A percentile compares a stretch with the other conserved stretches of the same genome.
phyloP scores from a whole-genome alignment of 1,140 invertebrate genomes.

The Diachasmimorpha longicaudata region DNA sequence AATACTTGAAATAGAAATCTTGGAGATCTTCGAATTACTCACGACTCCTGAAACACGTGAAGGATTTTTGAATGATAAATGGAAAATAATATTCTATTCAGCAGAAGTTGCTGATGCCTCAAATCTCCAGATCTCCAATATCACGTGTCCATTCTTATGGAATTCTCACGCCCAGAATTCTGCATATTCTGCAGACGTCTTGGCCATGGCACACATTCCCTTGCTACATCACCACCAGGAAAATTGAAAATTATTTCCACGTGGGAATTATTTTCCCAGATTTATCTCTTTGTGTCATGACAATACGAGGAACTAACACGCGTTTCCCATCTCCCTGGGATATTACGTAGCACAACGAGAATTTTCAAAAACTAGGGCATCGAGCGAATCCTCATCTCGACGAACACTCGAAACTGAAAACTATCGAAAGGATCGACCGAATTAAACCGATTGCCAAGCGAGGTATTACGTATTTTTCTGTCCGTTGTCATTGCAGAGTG shows the following conservation, averaged over 20 bases:
- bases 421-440: background rate
- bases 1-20: too few species aligned
- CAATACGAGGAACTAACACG: background rate
- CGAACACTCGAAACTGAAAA: background rate
- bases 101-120: too few species aligned
- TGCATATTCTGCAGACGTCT: background rate
- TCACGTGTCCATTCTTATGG: background rate
- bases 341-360: background rate
- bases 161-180: background rate
- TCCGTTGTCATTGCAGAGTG: too few species aligned
- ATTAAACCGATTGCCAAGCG: background rate
- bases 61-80: too few species aligned
- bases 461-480: too few species aligned
- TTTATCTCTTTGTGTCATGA: background rate
- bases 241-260: background rate
- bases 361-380: background rate
- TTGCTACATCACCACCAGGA: background rate
- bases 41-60: too few species aligned
- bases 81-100: too few species aligned
- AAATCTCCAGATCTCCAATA: background rate
- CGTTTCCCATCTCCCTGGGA: background rate
- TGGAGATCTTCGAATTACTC: too few species aligned
- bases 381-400: background rate
- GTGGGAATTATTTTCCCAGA: background rate
- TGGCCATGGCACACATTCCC: background rate